These are phyloP conservation scores for Masticophis lateralis DNA, from an alignment of 2,797 vertebrate species.

Conservation along the genomic window DNA sequence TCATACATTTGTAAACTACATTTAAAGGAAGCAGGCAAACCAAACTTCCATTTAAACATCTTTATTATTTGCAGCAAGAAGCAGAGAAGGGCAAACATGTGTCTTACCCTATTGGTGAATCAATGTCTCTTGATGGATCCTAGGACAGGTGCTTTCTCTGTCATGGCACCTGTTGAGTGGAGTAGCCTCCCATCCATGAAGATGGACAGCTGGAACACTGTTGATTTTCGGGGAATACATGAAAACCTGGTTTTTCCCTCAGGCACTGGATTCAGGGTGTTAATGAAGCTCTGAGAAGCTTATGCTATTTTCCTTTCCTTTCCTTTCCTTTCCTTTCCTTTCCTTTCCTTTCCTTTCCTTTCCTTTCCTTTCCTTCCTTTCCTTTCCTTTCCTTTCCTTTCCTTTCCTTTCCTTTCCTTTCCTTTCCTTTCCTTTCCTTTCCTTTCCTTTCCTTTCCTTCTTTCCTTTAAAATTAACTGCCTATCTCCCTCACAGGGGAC, in stretches of 20 bases:
- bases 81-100: not conserved
- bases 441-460: too few species aligned
- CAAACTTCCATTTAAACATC: not conserved
- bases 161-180: not conserved
- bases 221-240: not conserved
- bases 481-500: not conserved
- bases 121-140: not conserved
- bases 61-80: not conserved
- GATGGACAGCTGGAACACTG: not conserved
- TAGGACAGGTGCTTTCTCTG: not conserved
- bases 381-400: too few species aligned
- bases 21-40: not conserved
- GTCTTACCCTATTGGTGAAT: not conserved
- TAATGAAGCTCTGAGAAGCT: not conserved
- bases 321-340: accelerated
- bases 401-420: too few species aligned
- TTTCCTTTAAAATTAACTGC: too few species aligned
- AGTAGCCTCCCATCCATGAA: not conserved
- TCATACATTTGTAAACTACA: not conserved
- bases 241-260: not conserved
- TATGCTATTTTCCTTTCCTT: not conserved
- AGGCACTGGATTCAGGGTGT: not conserved
- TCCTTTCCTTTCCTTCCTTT: accelerated
- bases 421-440: too few species aligned
- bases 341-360: too few species aligned